Evolutionary conservation across 2,113 vertebrate genomes (phyloP).

Genomic region (Prunella himalayana): DNA sequence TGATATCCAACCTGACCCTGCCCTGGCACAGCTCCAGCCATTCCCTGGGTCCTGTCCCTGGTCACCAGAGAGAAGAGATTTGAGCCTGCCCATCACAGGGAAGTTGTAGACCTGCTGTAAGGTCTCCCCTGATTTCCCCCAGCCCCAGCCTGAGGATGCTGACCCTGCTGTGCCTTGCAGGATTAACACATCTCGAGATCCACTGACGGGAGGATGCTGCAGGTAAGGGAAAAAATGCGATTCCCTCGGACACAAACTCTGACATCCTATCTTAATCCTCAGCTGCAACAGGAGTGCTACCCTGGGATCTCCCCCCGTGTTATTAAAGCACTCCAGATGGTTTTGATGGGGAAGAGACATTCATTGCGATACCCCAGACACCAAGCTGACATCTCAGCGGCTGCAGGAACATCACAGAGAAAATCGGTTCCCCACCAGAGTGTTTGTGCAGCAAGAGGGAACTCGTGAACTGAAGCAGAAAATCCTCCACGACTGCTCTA

Average conservation of each 20-base stretch:
- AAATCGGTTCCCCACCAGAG: constrained; percentile 51
- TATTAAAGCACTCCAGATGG: constrained; percentile 49
- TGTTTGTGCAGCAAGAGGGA: constrained; percentile 39
- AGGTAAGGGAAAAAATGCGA: not conserved
- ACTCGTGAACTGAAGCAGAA: constrained; percentile 51
- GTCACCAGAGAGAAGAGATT: not conserved
- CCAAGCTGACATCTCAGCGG: constrained; percentile 11
- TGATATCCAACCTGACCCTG: rapidly evolving
- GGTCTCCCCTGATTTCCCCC: not conserved
- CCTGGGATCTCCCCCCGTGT: not conserved
- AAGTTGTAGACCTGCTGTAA: not conserved
- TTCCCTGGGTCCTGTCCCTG: not conserved
- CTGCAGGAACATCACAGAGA: constrained; percentile 25
- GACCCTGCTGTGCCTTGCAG: not conserved
- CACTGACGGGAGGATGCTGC: not conserved
- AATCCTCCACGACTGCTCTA: constrained; percentile 32
- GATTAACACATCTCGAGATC: not conserved
- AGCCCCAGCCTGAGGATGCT: not conserved
- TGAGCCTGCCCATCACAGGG: rapidly evolving
- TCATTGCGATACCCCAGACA: not conserved
- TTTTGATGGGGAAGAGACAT: constrained; percentile 36
- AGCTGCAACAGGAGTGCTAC: not conserved
- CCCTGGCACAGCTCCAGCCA: not conserved
- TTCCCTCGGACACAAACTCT: not conserved
- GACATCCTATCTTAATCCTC: not conserved